Evolutionary conservation across 2,888 invertebrate species (phyloP).

Genomic region (Apodemia mormo): DNA sequence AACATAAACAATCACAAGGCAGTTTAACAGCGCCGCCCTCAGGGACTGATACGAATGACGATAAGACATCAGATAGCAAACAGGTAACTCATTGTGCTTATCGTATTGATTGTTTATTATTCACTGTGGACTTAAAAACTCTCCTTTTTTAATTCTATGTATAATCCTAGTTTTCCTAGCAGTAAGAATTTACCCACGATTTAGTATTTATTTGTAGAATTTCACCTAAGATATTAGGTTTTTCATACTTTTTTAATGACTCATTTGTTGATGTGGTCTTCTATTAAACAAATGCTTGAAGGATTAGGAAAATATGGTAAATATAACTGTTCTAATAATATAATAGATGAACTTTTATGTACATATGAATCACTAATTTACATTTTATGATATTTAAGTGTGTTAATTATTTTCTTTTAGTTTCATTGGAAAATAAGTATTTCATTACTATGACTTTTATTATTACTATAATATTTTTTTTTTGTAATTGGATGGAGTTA

Average conservation of each 20-base stretch:
- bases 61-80: slow-evolving; percentile 74
- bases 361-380: slow-evolving; percentile 16
- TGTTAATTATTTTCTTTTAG: background rate
- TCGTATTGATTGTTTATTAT: slow-evolving; percentile 31
- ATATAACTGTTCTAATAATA: background rate
- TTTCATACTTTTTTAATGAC: background rate
- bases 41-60: slow-evolving; percentile 69
- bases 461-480: too few relatives aligned
- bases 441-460: too few relatives aligned
- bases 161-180: background rate
- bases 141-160: background rate
- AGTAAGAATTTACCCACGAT: background rate
- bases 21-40: slow-evolving; percentile 77
- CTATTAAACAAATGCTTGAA: background rate
- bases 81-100: slow-evolving; percentile 56
- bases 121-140: background rate
- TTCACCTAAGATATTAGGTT: background rate
- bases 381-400: slow-evolving; percentile 24
- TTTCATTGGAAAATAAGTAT: too few relatives aligned
- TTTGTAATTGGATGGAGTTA: too few relatives aligned
- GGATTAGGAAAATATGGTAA: background rate
- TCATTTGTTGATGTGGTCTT: background rate
- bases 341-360: background rate
- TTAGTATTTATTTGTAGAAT: background rate
- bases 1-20: slow-evolving; percentile 83